Conservation (phyloP, 2,797 vertebrate species). For the Typhlichthys subterraneus region DNA sequence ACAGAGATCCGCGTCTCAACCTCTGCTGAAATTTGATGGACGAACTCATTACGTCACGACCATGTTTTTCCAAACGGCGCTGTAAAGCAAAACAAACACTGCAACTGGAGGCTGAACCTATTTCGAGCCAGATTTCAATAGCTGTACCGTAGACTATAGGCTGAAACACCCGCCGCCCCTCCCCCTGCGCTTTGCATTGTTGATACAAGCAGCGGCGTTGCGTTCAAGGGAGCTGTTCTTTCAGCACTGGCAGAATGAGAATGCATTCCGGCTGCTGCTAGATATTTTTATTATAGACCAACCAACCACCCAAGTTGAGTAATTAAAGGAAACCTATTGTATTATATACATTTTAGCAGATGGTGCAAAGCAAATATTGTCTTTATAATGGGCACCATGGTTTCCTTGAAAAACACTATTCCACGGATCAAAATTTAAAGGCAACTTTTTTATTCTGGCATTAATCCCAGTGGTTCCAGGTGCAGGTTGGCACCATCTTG, state of each 20-base stretch:
- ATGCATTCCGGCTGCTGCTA: constrained; percentile 80
- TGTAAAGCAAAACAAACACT: constrained; percentile 57
- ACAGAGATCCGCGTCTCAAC: constrained; percentile 68
- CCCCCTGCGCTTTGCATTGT: constrained; percentile 68
- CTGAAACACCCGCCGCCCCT: constrained; percentile 40
- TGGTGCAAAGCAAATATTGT: constrained; percentile 79
- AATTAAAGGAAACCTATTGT: constrained; percentile 65
- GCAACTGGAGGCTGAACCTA: constrained; percentile 73
- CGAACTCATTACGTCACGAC: constrained; percentile 77
- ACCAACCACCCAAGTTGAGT: constrained; percentile 67
- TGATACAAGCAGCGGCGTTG: constrained; percentile 69
- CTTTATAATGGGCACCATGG: constrained; percentile 57
- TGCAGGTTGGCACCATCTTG: constrained; percentile 64
- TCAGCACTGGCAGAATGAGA: constrained; percentile 81
- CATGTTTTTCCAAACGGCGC: constrained; percentile 75
- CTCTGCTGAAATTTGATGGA: constrained; percentile 75
- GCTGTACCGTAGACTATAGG: constrained; percentile 77
- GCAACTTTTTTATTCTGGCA: constrained; percentile 41
- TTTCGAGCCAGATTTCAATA: constrained; percentile 73
- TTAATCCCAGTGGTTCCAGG: constrained; percentile 59
- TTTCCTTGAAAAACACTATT: constrained; percentile 30
- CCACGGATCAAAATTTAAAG: constrained; percentile 48
- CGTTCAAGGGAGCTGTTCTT: constrained; percentile 85
- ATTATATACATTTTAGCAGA: constrained; percentile 71
- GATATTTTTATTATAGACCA: constrained; percentile 69